Base-by-base conservation (phyloP, 2,888 invertebrate genomes). In the Sinhomidia bicolor region DNA sequence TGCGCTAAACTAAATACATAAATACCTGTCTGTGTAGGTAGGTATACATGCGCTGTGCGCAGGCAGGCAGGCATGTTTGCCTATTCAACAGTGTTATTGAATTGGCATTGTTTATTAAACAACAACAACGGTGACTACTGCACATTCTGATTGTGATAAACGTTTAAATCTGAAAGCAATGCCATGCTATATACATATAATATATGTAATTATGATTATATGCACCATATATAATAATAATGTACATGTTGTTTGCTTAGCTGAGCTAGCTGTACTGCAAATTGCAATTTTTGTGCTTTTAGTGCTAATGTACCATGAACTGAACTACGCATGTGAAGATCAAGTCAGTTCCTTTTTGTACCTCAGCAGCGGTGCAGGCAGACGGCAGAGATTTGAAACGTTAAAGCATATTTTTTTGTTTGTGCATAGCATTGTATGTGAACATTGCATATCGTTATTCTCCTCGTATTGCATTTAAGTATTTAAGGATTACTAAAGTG, bases 341-440 rank as follows among this genome's bases (percentile, higher is more conserved):
- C 65, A 65, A 5, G 29, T 32, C 65, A 65, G 65, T 65, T 65
- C 7, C 65, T n/a, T 65, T 65, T 65, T 32, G 32, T 32, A n/a
- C 60, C 1, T 23, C 9, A 5, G 60, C 26, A 9, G 60, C 26
- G 20, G 17, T 17, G 54, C 2, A 17, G 54, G 17, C 17, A 17
- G 54, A 17, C 5, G 10, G n/a, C 17, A 23, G 6, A 60, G 60
- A 26, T 1, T 60, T 2, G 44, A 47, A 14, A 10, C 12, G 44
- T 47, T 47, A 12, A 47, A 47, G 44, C 12, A 12, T 12, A 12
- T 36, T 36, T 36, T 6, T 6, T 36, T 36, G 36, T 9, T 47
- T 47, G 14, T 54, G 54, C 17, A 54, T 54, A 20, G 4, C 54
- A 51, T 14, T n/a, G 12, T 51, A n/a, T 14, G 12, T 17, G 5